Evolutionary conservation across 2,888 invertebrate genomes (phyloP).

Genomic region (Mayetiola destructor): DNA sequence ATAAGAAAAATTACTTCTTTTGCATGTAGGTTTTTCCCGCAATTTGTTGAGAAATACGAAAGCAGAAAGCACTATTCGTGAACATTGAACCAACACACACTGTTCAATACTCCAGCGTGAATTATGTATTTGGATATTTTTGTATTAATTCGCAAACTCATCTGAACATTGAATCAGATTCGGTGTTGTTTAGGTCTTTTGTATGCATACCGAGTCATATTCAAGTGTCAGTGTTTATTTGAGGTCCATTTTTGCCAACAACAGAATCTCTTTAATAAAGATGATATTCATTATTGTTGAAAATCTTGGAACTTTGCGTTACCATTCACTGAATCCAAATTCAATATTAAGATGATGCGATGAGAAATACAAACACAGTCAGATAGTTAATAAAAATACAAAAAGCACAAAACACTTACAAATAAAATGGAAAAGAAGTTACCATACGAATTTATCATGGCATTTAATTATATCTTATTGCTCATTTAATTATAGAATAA

Average conservation of each 20-base stretch:
- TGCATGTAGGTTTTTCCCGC: no score
- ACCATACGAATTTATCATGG: conserved; percentile 3
- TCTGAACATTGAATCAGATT: no score
- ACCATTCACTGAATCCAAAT: no score
- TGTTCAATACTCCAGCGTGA: not conserved
- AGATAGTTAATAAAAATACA: no score
- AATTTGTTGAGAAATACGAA: no score
- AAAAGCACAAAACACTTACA: no score
- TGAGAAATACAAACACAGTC: not conserved
- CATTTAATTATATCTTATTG: conserved; percentile 13
- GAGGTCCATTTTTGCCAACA: not conserved
- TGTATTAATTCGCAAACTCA: conserved; percentile 8
- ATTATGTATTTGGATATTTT: conserved; percentile 8
- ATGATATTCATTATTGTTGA: conserved; percentile 6
- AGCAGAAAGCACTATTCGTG: no score
- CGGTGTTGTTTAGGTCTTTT: not conserved
- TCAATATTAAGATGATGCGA: not conserved
- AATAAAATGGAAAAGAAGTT: not conserved
- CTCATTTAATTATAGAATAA: conserved; percentile 8
- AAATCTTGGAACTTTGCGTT: no score
- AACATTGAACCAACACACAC: not conserved
- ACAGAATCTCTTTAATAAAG: conserved; percentile 8
- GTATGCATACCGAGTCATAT: not conserved
- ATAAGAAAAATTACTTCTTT: no score
- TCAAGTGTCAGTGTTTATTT: not conserved